Conservation (phyloP, 2,113 vertebrate genomes). For the Leptodactylus fuscus region DNA sequence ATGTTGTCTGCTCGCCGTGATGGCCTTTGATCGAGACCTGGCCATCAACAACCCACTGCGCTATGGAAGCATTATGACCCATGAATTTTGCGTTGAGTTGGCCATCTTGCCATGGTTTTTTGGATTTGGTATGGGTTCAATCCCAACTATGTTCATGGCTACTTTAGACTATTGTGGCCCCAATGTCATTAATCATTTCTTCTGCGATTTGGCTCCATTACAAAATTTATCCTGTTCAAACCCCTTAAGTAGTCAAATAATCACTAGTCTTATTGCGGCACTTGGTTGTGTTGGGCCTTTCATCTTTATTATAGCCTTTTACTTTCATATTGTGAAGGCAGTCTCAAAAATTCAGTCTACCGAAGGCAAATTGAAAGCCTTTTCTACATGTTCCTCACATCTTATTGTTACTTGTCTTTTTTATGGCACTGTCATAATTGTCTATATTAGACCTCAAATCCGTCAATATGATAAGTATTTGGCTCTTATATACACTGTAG, state of each 20-base stretch:
- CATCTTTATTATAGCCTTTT: conserved; percentile 5
- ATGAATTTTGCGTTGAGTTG: neutral
- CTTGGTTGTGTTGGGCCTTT: conserved; percentile 4
- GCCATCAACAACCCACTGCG: conserved; percentile 5
- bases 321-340: conserved; percentile 12
- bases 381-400: conserved; percentile 25
- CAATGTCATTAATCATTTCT: conserved; percentile 31
- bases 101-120: neutral
- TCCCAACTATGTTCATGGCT: conserved; percentile 63
- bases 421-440: conserved; percentile 17
- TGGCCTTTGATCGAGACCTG: neutral
- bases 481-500: conserved; percentile 28
- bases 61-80: conserved; percentile 1
- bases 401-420: conserved; percentile 11
- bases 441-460: conserved; percentile 3
- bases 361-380: neutral
- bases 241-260: neutral
- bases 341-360: neutral
- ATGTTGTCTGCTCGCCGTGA: conserved; percentile 29
- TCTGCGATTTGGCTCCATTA: conserved; percentile 67
- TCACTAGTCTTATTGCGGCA: neutral
- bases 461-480: conserved; percentile 31
- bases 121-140: conserved; percentile 42
- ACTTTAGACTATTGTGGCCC: conserved; percentile 66
- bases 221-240: conserved; percentile 61